Evolutionary conservation across 2,888 invertebrate genomes (phyloP), one percentile per base, ranked within the genome.

Genomic region (Cerastis rubricosa): DNA sequence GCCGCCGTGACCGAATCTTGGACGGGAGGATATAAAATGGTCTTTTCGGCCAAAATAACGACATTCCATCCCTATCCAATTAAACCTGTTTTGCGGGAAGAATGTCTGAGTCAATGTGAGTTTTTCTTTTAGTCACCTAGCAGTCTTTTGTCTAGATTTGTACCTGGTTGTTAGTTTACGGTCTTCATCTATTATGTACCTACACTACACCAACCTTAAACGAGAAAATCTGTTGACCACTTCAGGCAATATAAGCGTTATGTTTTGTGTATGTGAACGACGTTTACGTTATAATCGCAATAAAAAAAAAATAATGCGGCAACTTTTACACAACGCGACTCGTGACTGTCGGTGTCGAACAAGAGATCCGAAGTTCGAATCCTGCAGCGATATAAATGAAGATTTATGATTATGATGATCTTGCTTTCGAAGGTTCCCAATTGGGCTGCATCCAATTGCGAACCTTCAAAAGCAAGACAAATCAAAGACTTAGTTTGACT

Each of bases 281-380:
- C n/a, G n/a, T 51, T 22, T 11, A 22, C 51, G n/a, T n/a, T 9
- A 51, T n/a, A n/a, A n/a, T n/a, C n/a, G n/a, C n/a, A n/a, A n/a
- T n/a, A n/a, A n/a, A n/a, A n/a, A n/a, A n/a, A n/a, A n/a, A n/a
- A n/a, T n/a, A n/a, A 51, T 9, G 9, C n/a, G 3, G 51, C 51
- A 51, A 11, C 51, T 54, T 11, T 54, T n/a, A 54, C 45, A 22
- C 66, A 74, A n/a, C 12, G 35, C 17, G 22, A 40, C 54, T 35
- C 47, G 22, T 22, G 51, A 45, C 2, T 17, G 40, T n/a, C 19
- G 19, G 54, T 17, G 40, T n/a, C 19, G 19, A 67, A 4, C 12
- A 6, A 22, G 9, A 12, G 69, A 29, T n/a, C 40, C 7, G 4
- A n/a, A 57, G 49, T 77, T 80, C 25, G n/a, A 72, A 47, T 45